phyloP scores from a whole-genome alignment of 2,797 vertebrate genomes.

The Tachyglossus aculeatus region DNA sequence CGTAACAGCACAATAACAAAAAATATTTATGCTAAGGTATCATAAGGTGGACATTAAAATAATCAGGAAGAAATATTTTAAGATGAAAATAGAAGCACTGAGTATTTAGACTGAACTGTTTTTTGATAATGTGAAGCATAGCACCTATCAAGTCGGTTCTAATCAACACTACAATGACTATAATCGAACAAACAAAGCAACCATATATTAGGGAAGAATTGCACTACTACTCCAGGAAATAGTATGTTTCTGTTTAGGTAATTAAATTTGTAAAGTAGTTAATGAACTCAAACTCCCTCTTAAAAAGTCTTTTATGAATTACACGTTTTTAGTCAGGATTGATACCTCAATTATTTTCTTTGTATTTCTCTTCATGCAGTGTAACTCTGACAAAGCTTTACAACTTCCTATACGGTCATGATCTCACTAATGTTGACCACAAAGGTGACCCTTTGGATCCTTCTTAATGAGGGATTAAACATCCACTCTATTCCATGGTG shows the following conservation, averaged over 20 bases:
- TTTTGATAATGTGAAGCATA: slow-evolving; percentile 53
- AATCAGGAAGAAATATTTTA: slow-evolving; percentile 28
- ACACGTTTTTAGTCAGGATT: background rate
- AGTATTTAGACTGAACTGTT: slow-evolving; percentile 30
- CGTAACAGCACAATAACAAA: slow-evolving; percentile 46
- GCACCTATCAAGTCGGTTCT: slow-evolving; percentile 62
- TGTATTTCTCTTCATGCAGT: slow-evolving; percentile 9
- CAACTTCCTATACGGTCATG: background rate
- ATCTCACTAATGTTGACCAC: background rate
- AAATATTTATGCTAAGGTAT: slow-evolving; percentile 53
- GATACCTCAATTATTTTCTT: background rate
- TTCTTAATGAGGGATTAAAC: no score
- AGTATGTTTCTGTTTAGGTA: slow-evolving; percentile 47
- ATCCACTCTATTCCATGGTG: no score
- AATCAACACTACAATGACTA: slow-evolving; percentile 69
- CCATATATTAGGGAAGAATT: slow-evolving; percentile 57
- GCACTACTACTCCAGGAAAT: slow-evolving; percentile 63
- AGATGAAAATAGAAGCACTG: slow-evolving; percentile 37
- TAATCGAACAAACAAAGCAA: slow-evolving; percentile 74
- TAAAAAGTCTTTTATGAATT: background rate
- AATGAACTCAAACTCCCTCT: slow-evolving; percentile 39
- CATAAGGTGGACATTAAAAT: slow-evolving; percentile 25
- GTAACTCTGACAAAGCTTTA: background rate
- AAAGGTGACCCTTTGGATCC: background rate
- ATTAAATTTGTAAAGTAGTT: slow-evolving; percentile 60